Base-by-base conservation (phyloP, 2,888 invertebrate genomes). In the Eretmocerus hayati region DNA sequence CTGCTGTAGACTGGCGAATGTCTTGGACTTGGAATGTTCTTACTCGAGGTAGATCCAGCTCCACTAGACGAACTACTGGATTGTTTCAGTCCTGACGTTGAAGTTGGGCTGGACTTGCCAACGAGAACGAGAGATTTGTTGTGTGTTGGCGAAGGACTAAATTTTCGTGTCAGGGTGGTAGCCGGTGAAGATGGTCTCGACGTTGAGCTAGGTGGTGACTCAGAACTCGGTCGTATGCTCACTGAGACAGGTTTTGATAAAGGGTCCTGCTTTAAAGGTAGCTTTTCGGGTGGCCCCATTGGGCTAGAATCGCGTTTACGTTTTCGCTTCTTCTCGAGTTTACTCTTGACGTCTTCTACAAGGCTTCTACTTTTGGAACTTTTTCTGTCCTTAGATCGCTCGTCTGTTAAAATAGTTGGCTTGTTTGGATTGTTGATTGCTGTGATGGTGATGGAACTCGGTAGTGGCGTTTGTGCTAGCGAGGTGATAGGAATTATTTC, bases 361-460 rank as follows among this genome's bases (percentile, higher is more conserved):
- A 72, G 67, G 53, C 50, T 56, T 35, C 58, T 54, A 35, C 59
- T 63, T 59, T 74, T 64, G 64, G 74, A 59, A 50, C 72, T 74
- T 56, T 77, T 76, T 42, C 75, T 68, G 42, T 76, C 74, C 39
- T 72, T 68, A n/a, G n/a, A n/a, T 18, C 65, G 66, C 62, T 59
- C 41, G 33, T 53, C 53, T 11, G 48, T 46, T 37, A 53, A 3
- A 15, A 54, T 62, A 46, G 58, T 48, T 15, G 54, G 58, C 42
- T 80, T 81, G 2, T 77, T 74, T 1, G 81, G 77, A 15, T 64
- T 67, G 9, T 74, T 63, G 33, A 90, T 89, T 3, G 90, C 87
- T 0, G 90, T 91, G 47, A 91, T 90, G 1, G 90, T 90, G 49
- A 90, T 88, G 1, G 90, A 88, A 62, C 86, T 86, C 9, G 88